These are phyloP conservation scores for Drosophila leonis DNA, from an alignment of 2,888 invertebrate genomes.

Conservation along the genomic window DNA sequence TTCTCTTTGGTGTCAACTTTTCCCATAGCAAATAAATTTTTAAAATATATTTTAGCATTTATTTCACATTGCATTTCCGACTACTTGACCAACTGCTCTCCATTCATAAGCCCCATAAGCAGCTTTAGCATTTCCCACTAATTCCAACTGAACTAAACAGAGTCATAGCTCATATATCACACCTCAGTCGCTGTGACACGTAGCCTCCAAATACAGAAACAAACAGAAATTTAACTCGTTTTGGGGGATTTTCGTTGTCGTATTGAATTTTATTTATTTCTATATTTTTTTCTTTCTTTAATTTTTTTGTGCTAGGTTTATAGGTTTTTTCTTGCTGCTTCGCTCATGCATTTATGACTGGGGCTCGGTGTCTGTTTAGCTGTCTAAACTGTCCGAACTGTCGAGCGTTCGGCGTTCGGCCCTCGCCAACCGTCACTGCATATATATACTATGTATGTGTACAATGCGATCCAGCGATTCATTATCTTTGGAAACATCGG, in stretches of 20 bases:
- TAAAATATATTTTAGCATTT: not conserved
- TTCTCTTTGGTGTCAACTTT: not conserved
- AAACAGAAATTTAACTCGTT: constrained; percentile 65
- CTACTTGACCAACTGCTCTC: constrained; percentile 6
- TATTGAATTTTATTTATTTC: constrained; percentile 35
- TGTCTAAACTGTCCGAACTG: constrained; percentile 43
- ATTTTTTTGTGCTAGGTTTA: constrained; percentile 41
- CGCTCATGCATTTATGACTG: constrained; percentile 70
- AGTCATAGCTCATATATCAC: constrained; percentile 41
- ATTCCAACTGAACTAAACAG: constrained; percentile 22
- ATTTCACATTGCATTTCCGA: not conserved
- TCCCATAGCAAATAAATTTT: too few species aligned
- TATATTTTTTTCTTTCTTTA: constrained; percentile 14
- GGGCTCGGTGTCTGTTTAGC: constrained; percentile 37
- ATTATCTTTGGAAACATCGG: constrained; percentile 81
- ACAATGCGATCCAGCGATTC: constrained; percentile 69
- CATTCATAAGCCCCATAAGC: constrained; percentile 13
- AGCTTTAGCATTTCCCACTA: constrained; percentile 9
- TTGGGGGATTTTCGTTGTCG: constrained; percentile 51
- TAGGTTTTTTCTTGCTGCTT: constrained; percentile 21
- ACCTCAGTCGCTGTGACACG: constrained; percentile 30
- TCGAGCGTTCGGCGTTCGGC: constrained; percentile 12
- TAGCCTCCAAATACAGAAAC: constrained; percentile 49
- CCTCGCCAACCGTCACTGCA: constrained; percentile 15
- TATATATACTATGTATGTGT: constrained; percentile 18